These are phyloP conservation scores for Tautogolabrus adspersus DNA, from an alignment of 2,113 vertebrate genomes.

Conservation along the genomic window DNA sequence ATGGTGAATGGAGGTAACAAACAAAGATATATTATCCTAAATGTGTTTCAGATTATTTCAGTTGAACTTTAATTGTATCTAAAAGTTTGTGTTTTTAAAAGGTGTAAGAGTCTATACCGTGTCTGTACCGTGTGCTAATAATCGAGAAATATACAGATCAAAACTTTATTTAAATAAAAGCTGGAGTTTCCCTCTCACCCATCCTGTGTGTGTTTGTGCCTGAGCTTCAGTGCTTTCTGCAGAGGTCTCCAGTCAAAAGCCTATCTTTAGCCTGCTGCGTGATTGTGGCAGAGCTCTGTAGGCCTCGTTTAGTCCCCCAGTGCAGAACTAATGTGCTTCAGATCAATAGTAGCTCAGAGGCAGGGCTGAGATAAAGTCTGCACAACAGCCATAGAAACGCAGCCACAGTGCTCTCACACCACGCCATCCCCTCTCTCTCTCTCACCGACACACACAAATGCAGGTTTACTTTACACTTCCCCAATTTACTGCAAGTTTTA, in stretches of 20 bases:
- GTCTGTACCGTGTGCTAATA: no score
- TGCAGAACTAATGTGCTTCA: constrained; percentile 76
- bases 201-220: constrained; percentile 15
- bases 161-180: background rate
- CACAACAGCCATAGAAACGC: constrained; percentile 47
- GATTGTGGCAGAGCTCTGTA: constrained; percentile 64
- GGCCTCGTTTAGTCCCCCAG: constrained; percentile 69
- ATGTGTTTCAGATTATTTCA: no score
- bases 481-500: constrained; percentile 20
- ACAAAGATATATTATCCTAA: no score
- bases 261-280: constrained; percentile 70
- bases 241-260: constrained; percentile 68
- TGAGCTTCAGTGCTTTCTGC: constrained; percentile 31
- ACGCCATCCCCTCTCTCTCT: background rate
- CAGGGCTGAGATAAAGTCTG: constrained; percentile 60
- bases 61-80: no score
- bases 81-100: no score
- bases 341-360: constrained; percentile 76
- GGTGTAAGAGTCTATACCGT: no score
- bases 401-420: constrained; percentile 24
- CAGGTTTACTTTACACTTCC: background rate
- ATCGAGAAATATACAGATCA: no score
- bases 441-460: constrained; percentile 16
- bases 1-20: no score
- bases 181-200: constrained; percentile 1